These are phyloP conservation scores for Drosophila leontia DNA, from an alignment of 1,140 invertebrate species.

Conservation along the genomic window DNA sequence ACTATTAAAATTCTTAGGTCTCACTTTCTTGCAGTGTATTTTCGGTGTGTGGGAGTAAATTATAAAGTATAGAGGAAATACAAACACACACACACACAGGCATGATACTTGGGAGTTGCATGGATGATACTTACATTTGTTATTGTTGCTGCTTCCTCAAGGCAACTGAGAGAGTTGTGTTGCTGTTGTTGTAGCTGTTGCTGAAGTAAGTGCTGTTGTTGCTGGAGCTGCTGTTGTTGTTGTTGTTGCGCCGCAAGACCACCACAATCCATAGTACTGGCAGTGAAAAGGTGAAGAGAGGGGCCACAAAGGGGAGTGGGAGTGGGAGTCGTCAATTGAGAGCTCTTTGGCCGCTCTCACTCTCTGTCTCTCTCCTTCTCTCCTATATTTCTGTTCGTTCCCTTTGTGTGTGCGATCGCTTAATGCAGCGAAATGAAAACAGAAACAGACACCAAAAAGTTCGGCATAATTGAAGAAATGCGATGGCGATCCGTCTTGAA, in stretches of 20 bases:
- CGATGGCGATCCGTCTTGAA: conserved; percentile 41
- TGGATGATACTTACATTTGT: conserved; percentile 75
- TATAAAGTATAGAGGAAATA: conserved; percentile 74
- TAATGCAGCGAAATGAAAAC: conserved; percentile 44
- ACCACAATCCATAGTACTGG: conserved; percentile 79
- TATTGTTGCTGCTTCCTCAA: conserved; percentile 77
- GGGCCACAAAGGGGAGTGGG: conserved; percentile 31
- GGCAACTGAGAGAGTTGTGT: conserved; percentile 66
- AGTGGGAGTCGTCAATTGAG: conserved; percentile 45
- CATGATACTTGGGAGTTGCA: conserved; percentile 19
- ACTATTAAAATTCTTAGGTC: not conserved
- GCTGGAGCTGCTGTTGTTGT: conserved; percentile 49
- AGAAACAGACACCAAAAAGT: conserved; percentile 30
- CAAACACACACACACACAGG: conserved; percentile 26
- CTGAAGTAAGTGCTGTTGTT: conserved; percentile 50
- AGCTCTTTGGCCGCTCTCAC: conserved; percentile 27
- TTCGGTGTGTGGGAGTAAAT: conserved; percentile 64
- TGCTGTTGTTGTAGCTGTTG: conserved; percentile 61
- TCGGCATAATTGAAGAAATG: conserved; percentile 49
- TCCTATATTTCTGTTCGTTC: conserved; percentile 9
- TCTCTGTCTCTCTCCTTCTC: conserved; percentile 6
- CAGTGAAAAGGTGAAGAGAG: conserved; percentile 22
- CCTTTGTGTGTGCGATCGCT: conserved; percentile 34
- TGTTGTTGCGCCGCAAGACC: conserved; percentile 75
- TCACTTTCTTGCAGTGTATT: conserved; percentile 10